Conservation (phyloP, 2,113 vertebrate genomes). For the Xerus inauris region DNA sequence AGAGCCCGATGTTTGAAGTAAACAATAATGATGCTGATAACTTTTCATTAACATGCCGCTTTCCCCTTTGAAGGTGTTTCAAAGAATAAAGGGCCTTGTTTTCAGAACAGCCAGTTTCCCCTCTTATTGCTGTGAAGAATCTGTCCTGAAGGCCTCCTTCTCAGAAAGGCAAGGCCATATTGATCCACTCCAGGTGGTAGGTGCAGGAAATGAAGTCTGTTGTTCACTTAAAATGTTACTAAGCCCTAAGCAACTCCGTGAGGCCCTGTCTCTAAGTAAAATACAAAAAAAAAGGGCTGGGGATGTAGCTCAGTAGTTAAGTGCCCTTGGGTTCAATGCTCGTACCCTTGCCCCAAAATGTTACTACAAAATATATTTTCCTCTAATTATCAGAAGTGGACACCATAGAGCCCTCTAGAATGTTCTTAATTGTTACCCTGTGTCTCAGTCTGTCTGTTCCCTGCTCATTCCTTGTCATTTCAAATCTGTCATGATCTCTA, state of each 20-base stretch:
- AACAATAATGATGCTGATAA: constrained; percentile 59
- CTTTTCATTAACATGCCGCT: constrained; percentile 58
- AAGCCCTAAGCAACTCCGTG: too few relatives aligned
- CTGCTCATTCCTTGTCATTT: background rate
- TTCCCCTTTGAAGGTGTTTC: constrained; percentile 39
- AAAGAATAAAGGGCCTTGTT: constrained; percentile 45
- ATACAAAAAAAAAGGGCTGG: too few relatives aligned
- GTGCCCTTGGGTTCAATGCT: too few relatives aligned
- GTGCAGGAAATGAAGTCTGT: background rate
- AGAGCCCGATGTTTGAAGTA: constrained; percentile 55
- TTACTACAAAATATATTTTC: background rate
- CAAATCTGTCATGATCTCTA: background rate
- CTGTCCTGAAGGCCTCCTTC: background rate
- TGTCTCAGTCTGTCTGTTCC: background rate
- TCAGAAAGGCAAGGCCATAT: background rate
- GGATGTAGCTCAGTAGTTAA: too few relatives aligned
- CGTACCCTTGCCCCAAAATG: too few relatives aligned
- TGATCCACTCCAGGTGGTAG: constrained; percentile 22
- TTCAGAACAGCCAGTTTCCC: constrained; percentile 1
- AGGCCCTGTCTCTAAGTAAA: too few relatives aligned
- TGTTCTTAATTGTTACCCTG: background rate
- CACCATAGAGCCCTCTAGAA: background rate
- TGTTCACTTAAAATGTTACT: constrained; percentile 6
- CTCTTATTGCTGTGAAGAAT: constrained; percentile 9
- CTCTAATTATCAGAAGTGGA: constrained; percentile 44